These are phyloP conservation scores for human DNA, from an alignment of 2,113 vertebrate genomes.

Conservation along the genomic window GRCh38 chr9:75502001-75502500, in stretches of 20 bases:
- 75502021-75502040: neutral
- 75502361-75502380: neutral
- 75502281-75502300: neutral
- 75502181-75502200: neutral
- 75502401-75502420: neutral
- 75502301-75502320: neutral
- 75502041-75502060: neutral
- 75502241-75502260: neutral
- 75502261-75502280: neutral
- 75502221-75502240: neutral
- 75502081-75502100: neutral
- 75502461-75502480: neutral
- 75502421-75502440: neutral
- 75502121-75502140: neutral
- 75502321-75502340: neutral
- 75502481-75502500: neutral
- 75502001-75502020: neutral
- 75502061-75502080: neutral
- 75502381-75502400: neutral
- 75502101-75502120: constrained; percentile 29
- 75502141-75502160: neutral
- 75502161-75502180: constrained; percentile 6
- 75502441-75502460: neutral
- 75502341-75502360: neutral
- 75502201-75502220: neutral